These are phyloP conservation scores for Stenotaenia linearis DNA, from an alignment of 2,888 invertebrate genomes.

Conservation along the genomic window DNA sequence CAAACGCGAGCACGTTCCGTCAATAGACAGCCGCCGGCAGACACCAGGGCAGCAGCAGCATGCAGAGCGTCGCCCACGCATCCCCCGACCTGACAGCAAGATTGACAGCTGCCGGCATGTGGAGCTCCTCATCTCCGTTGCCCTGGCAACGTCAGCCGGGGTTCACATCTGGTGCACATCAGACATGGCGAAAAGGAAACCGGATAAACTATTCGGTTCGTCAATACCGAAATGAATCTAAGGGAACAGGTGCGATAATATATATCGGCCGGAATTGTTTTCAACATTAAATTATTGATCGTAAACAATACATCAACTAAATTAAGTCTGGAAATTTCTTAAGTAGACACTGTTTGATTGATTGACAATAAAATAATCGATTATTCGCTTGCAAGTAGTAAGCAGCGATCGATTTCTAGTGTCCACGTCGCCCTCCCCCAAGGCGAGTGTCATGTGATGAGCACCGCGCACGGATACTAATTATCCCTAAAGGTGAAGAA, in stretches of 20 bases:
- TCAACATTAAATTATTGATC: neutral
- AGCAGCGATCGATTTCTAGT: neutral
- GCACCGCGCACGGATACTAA: neutral
- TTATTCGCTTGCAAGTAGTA: neutral
- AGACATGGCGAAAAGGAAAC: conserved; percentile 5
- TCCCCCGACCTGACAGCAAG: conserved; percentile 21
- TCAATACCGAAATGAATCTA: neutral
- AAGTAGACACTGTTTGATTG: neutral
- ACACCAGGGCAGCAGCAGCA: conserved; percentile 6
- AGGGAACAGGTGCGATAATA: neutral
- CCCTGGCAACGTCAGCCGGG: conserved; percentile 26
- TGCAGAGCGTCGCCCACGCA: neutral
- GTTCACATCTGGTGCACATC: conserved; percentile 26
- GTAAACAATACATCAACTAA: too few relatives aligned
- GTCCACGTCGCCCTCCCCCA: neutral
- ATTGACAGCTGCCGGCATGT: conserved; percentile 27
- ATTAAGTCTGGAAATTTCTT: too few relatives aligned
- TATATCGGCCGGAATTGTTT: neutral
- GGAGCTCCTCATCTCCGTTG: neutral
- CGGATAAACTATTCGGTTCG: neutral
- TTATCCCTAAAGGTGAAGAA: neutral
- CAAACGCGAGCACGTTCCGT: conserved; percentile 23
- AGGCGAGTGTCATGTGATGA: neutral
- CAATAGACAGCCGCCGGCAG: conserved; percentile 19
- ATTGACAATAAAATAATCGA: neutral